Evolutionary conservation across 1,140 invertebrate species (phyloP), one percentile per base, ranked within the genome.

Genomic region (Drosophila tropicalis): DNA sequence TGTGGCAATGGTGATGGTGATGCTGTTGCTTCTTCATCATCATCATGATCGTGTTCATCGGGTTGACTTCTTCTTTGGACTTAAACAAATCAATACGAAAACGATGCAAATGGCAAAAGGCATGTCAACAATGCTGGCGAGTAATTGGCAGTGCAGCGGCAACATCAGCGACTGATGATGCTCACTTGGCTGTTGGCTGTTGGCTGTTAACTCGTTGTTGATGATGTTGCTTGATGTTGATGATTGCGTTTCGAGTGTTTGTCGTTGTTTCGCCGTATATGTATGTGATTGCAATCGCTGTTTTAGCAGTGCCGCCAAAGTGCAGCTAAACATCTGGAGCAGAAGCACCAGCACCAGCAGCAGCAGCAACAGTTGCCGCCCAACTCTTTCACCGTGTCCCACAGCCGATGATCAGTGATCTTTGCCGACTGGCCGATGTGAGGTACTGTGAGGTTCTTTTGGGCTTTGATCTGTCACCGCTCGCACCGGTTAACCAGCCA

Each of bases 21-120:
- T 29, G 29, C 29, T 29, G 29, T 29, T 29, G 29, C n/a, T 44
- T 44, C 41, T 17, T 47, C n/a, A 15, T 47, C 15, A 17, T 47
- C 15, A 9, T 47, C 44, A 17, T 47, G 29, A 29, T 29, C 29
- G 29, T 29, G 29, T 29, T 29, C 29, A 29, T 13, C 7, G 44
- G 15, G 40, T n/a, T 47, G 44, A 47, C 44, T 51, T 51, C 44
- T 51, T 66, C 63, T 56, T 47, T 44, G 67, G 72, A 70, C 77
- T 78, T 89, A 89, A 89, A 89, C 84, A 89, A 89, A 89, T 89
- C 84, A 89, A 89, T 89, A 89, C 81, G 84, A 89, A 84, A 89
- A 90, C 84, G 84, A 89, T 89, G 81, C 84, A 89, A 89, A 89
- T 89, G 83, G 81, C 67, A 79, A 89, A 81, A 72, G 85, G 84